phyloP scores from a whole-genome alignment of 2,797 vertebrate species.

The Eidolon dupreanum region DNA sequence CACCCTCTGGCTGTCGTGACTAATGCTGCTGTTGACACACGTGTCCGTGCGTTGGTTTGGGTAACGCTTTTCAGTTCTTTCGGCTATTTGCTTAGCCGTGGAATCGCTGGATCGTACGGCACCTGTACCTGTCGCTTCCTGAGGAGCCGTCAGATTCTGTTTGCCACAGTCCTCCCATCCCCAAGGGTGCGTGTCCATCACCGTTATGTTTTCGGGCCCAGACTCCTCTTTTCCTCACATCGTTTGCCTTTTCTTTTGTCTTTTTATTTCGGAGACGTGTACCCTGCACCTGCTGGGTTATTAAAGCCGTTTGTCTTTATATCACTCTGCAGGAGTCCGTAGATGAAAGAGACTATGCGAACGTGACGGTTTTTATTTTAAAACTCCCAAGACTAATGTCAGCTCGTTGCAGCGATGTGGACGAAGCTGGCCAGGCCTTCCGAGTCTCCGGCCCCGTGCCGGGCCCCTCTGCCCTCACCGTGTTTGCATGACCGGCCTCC shows the following conservation, averaged over 20 bases:
- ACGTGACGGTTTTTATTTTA: background rate
- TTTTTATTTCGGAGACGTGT: background rate
- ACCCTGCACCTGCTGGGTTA: background rate
- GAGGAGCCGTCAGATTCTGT: background rate
- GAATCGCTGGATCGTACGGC: background rate
- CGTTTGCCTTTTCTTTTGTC: background rate
- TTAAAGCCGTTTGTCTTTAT: background rate
- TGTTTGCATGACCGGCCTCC: background rate
- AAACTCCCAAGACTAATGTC: background rate
- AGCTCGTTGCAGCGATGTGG: background rate
- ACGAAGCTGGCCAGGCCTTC: background rate
- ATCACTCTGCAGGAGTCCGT: background rate
- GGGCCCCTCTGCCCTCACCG: background rate
- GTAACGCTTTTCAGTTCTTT: background rate
- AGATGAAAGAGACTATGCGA: background rate
- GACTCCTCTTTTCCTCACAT: background rate
- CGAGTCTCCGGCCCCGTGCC: rapidly evolving
- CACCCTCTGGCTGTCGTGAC: background rate
- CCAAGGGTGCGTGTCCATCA: background rate
- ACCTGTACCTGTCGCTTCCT: background rate
- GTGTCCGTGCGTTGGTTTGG: too few species aligned
- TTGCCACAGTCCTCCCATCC: background rate
- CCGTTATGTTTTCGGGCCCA: background rate
- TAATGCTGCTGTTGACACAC: background rate
- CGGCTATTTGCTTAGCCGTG: rapidly evolving